Base-by-base conservation (phyloP, 2,888 invertebrate species). In the Lingula anatina region DNA sequence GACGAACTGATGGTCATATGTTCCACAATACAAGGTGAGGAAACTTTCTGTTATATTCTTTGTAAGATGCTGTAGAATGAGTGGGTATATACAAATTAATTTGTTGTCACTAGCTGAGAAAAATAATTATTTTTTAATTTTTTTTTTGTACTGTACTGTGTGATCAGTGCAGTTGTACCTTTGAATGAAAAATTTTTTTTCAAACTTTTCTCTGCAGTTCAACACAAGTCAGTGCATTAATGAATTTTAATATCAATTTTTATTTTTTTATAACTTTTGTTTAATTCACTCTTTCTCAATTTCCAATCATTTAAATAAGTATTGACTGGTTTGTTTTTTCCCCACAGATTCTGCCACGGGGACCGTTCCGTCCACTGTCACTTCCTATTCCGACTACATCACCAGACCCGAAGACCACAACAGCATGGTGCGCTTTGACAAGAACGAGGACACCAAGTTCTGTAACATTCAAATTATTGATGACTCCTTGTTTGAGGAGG, bases 381-480 rank as follows among this genome's bases (percentile, higher is more conserved):
- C 64, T 12, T 74, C 75, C 2, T 71, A 61, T 51, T 71, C 74
- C 4, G 76, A 76, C 55, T 76, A 64, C 59, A 69, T 76, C 53
- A 67, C 67, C 7, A 64, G 73, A 4, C 58, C 69, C 0, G 61
- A 60, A 18, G 67, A 68, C 50, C 66, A 66, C 48, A 62, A 56
- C 43, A 73, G 68, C 51, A 55, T 68, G 25, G 46, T 76, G 28
- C 57, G 68, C 5, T 71, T 75, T 56, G 66, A 63, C 47, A 57
- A 61, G 26, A 63, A 62, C 5, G 67, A 72, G 50, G 57, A 59
- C 26, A 60, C 65, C 28, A 63, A 65, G 36, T 60, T 55, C 48
- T 77, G 76, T 54, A 51, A 53, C 1, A 57, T 76, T n/a, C 64
- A 60, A 12, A 62, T 77, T 55, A 72, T 76, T 46, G 75, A 76